Base-by-base conservation (phyloP, 1,140 invertebrate species). In the Maconellicoccus hirsutus region DNA sequence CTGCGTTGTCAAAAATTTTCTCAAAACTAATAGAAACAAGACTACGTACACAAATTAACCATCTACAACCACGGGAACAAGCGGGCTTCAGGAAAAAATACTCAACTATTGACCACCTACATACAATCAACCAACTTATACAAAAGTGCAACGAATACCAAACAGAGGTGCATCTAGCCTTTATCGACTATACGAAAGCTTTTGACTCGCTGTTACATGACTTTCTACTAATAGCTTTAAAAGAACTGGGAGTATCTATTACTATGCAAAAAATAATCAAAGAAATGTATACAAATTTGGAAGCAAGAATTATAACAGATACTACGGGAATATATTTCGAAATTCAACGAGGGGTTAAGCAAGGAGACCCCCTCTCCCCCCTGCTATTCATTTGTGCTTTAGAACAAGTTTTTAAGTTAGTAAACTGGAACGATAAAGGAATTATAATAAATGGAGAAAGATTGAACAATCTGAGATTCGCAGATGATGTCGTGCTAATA, bases 391-490 rank as follows among this genome's bases (percentile, higher is more conserved):
- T 39, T 52, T 21, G 63, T 10, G 71, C 71, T 7, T 38, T 76
- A 0, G 39, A 75, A 71, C 12, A 71, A 38, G 72, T 75, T 61
- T 75, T 75, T 71, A 70, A 73, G 23, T 69, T 72, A 33, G 71
- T 74, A 73, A 73, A 74, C 23, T 74, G 72, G 70, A 19, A 70
- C 1, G 42, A 74, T 14, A 70, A 70, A 12, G 77, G 73, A 70
- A 74, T 76, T 12, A 75, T 74, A 25, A 75, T 76, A 26, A 75
- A 78, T 72, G 73, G 76, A 52, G 71, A 77, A 70, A 39, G 73
- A 12, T 72, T 77, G 26, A 75, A 29, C 59, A 74, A 79, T 72
- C 73, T 79, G 70, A 73, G 76, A n/a, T 79, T 79, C 61, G 77
- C 77, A 6, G 77, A 79, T 71, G 77, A 79, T 63, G 59, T 78